Conservation (phyloP, 2,797 vertebrate species). For the Megaceryle alcyon region DNA sequence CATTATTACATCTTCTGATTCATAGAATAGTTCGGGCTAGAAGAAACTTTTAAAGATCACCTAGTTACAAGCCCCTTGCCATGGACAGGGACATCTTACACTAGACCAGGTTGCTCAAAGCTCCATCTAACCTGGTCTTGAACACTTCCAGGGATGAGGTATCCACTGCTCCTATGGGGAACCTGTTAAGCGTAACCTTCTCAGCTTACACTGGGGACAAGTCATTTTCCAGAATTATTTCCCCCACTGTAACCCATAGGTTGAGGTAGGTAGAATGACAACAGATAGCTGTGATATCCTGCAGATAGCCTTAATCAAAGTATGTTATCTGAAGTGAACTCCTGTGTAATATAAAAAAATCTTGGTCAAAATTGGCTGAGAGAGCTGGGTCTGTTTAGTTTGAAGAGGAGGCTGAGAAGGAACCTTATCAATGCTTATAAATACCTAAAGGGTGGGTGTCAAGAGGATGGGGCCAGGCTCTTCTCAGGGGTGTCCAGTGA, state of each 20-base stretch:
- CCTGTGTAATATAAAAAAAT: background rate
- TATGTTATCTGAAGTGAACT: background rate
- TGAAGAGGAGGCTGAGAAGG: no score
- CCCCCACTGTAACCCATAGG: background rate
- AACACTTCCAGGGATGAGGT: background rate
- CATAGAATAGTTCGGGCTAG: background rate
- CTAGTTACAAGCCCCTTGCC: background rate
- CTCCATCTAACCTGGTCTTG: background rate
- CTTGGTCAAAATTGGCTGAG: background rate
- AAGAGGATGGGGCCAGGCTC: no score
- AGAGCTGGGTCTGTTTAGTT: no score
- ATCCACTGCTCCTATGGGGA: background rate
- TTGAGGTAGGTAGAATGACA: background rate
- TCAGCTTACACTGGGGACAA: background rate
- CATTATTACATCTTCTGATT: background rate
- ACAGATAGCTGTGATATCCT: fast-evolving
- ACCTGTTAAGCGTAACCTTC: background rate
- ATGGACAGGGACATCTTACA: background rate
- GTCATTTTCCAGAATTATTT: background rate
- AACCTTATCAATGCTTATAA: no score
- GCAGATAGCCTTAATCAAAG: background rate
- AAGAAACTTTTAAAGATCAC: background rate
- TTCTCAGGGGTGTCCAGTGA: no score
- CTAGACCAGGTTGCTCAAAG: background rate
- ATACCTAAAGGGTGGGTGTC: no score